Percentiles rank a stretch among this genome's conserved stretches.
phyloP scores from a whole-genome alignment of 2,113 vertebrate genomes.

The Cygnus buccinator region DNA sequence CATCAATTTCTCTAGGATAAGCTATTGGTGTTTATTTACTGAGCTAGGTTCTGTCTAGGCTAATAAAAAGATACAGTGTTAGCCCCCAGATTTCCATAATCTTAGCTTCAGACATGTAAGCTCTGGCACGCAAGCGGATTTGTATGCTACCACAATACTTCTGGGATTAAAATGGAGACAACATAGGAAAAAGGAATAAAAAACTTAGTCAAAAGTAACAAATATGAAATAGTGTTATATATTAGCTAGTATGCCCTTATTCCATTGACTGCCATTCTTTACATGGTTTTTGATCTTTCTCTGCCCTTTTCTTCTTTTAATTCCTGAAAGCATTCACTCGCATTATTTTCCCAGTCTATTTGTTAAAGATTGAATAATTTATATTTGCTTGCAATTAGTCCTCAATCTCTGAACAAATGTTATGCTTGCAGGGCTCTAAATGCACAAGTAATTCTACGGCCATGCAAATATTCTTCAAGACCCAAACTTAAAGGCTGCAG shows the following conservation, averaged over 20 bases:
- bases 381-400: neutral
- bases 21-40: neutral
- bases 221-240: neutral
- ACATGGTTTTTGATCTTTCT: neutral
- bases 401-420: neutral
- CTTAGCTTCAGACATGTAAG: neutral
- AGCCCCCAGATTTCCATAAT: neutral
- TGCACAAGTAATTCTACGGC: neutral
- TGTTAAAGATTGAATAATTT: neutral
- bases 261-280: neutral
- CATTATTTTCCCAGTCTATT: neutral
- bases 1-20: conserved; percentile 5
- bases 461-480: neutral
- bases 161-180: neutral
- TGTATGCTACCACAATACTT: neutral
- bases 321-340: neutral
- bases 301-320: neutral
- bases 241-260: neutral
- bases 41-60: neutral
- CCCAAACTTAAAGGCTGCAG: neutral
- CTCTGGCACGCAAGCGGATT: neutral
- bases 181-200: neutral
- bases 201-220: neutral
- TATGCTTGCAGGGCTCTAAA: neutral
- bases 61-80: neutral